Evolutionary conservation across 2,888 invertebrate species (phyloP).

Genomic region (Ceratothoa steindachneri): DNA sequence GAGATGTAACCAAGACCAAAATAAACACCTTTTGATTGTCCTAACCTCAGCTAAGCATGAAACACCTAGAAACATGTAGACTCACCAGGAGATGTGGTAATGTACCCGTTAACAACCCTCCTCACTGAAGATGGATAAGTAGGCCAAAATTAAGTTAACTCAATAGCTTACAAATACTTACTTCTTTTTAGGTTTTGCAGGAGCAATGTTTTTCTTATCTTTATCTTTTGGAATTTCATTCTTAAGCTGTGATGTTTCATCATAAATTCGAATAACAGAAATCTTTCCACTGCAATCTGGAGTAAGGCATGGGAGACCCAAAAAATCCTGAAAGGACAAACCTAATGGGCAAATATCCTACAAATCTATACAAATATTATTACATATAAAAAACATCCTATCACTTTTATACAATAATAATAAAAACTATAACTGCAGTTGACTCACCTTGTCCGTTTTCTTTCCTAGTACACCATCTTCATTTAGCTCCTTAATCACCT

Average conservation of each 20-base stretch:
- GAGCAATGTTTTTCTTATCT: slow-evolving; percentile 12
- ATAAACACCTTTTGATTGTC: too few relatives aligned
- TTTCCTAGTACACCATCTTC: slow-evolving; percentile 8
- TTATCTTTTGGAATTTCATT: slow-evolving; percentile 28
- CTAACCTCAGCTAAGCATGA: too few relatives aligned
- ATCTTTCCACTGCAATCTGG: slow-evolving; percentile 42
- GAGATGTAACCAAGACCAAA: too few relatives aligned
- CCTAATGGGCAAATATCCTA: not conserved
- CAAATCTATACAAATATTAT: not conserved
- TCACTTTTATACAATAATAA: not conserved
- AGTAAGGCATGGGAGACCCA: slow-evolving; percentile 27
- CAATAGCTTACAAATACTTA: too few relatives aligned
- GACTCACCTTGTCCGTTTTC: slow-evolving; percentile 31
- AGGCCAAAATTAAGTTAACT: too few relatives aligned
- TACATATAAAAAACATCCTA: not conserved
- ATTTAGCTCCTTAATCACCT: slow-evolving; percentile 23
- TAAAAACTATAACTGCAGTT: too few relatives aligned
- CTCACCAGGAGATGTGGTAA: too few relatives aligned
- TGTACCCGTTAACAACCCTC: too few relatives aligned
- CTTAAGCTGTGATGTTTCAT: slow-evolving; percentile 23
- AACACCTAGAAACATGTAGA: too few relatives aligned
- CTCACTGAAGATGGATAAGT: too few relatives aligned
- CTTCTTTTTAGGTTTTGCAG: slow-evolving; percentile 30
- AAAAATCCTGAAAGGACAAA: slow-evolving; percentile 30
- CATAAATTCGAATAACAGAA: slow-evolving; percentile 24